Conservation (phyloP, 2,888 invertebrate species). For the Nephrotoma appendiculata region DNA sequence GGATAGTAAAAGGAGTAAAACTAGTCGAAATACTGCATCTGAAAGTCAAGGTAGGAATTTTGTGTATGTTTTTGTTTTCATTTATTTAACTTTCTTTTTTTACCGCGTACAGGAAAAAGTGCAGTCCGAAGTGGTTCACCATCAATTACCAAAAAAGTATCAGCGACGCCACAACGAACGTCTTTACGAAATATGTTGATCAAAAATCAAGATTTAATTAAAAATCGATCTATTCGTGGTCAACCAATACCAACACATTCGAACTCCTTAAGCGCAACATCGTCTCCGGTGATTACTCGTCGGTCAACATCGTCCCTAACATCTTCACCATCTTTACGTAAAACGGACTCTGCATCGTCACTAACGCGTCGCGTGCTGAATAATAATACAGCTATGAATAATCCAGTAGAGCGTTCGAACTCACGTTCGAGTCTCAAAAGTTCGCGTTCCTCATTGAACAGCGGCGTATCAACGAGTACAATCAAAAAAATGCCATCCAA, state of each 20-base stretch:
- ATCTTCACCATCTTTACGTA: conserved; percentile 23
- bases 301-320: conserved; percentile 30
- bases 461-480: conserved; percentile 62
- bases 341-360: conserved; percentile 11
- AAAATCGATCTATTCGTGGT: conserved; percentile 14
- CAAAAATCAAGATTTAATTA: not conserved
- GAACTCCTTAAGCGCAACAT: conserved; percentile 6
- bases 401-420: conserved; percentile 55
- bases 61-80: not conserved
- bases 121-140: not conserved
- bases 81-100: not conserved
- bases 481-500: conserved; percentile 52
- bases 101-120: not conserved
- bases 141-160: not conserved
- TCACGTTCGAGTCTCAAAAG: conserved; percentile 68
- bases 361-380: conserved; percentile 25
- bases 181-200: not conserved
- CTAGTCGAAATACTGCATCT: conserved; percentile 18
- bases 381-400: not conserved
- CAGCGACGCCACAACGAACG: not conserved
- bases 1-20: conserved; percentile 9
- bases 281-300: conserved; percentile 11
- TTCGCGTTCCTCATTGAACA: conserved; percentile 70
- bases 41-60: conserved; percentile 21
- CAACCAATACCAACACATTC: conserved; percentile 14